Evolutionary conservation across 2,797 vertebrate genomes (phyloP), one percentile per base, ranked within the genome.

Genomic region (Anguilla obscura): DNA sequence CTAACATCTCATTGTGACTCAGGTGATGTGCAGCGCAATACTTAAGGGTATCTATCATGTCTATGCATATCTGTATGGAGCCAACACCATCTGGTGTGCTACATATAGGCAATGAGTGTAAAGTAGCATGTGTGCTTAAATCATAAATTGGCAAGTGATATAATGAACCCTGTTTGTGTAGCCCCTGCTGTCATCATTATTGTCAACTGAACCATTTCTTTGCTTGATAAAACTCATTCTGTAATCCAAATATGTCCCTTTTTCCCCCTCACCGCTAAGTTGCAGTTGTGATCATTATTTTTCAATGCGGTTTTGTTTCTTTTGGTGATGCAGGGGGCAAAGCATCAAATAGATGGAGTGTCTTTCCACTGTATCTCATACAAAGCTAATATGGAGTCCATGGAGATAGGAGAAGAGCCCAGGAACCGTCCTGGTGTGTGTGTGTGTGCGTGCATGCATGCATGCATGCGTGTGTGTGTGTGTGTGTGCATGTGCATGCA

Each of bases 371-470:
- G 18, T 82, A 82, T 50, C 24, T 82, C 45, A 48, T 50, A 82
- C 79, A 48, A n/a, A 48, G 79, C 79, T 50, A 82, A 50, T n/a
- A 50, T 48, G 45, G 45, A 48, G 21, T 18, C 45, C 45, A 9
- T 82, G 21, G 79, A 82, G 79, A 50, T 45, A 80, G 40, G 33
- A 80, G 40, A 21, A 21, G 16, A 80, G 76, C 40, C 14, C 14
- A 40, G 30, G 54, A 58, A 45, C 54, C 2, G 71, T n/a, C 33
- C 18, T n/a, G 12, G 18, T 76, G 71, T 52, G 21, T 87, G 66
- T 86, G 74, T 85, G 76, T 60, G 33, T 82, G 86, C 48, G 76
- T 58, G 74, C 58, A 16, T 69, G n/a, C 71, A 14, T 71, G 82
- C 54, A 45, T 85, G 33, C 21, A 9, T 54, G 40, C 12, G 79